phyloP scores from a whole-genome alignment of 1,140 invertebrate species.

The Adoxophyes honmai region DNA sequence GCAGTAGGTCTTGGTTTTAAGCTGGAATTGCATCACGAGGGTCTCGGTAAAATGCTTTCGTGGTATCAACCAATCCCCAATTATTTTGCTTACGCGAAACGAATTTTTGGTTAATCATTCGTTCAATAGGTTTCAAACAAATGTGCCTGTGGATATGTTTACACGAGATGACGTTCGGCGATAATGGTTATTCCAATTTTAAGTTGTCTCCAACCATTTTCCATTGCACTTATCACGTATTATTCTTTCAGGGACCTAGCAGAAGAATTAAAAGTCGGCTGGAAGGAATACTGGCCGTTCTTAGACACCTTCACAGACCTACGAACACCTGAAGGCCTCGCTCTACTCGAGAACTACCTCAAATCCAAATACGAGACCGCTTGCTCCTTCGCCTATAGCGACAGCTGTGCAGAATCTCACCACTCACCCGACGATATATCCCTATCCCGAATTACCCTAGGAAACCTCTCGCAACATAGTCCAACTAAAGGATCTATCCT shows the following conservation, averaged over 20 bases:
- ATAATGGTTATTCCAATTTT: no score
- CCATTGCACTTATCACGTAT: background rate
- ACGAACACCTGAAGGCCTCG: constrained; percentile 82
- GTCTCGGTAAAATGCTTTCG: no score
- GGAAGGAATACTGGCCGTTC: constrained; percentile 95
- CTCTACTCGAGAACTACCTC: constrained; percentile 86
- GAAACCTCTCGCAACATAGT: constrained; percentile 37
- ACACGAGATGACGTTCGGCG: no score
- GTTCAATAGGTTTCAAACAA: no score
- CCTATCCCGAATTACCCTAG: constrained; percentile 48
- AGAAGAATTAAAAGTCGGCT: constrained; percentile 85
- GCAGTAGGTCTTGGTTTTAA: no score
- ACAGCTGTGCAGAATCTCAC: constrained; percentile 45
- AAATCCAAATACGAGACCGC: constrained; percentile 70
- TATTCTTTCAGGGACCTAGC: constrained; percentile 83
- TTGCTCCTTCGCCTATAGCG: constrained; percentile 56
- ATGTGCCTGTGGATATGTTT: no score
- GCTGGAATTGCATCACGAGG: no score
- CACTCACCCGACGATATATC: constrained; percentile 41
- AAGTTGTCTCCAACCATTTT: no score
- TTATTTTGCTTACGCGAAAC: no score
- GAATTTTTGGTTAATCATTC: no score
- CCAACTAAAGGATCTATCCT: constrained; percentile 28
- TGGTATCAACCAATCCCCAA: no score
- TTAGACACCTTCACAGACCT: constrained; percentile 89